These are phyloP conservation scores for Bruchidius siliquastri DNA, from an alignment of 2,888 invertebrate genomes.

Conservation along the genomic window DNA sequence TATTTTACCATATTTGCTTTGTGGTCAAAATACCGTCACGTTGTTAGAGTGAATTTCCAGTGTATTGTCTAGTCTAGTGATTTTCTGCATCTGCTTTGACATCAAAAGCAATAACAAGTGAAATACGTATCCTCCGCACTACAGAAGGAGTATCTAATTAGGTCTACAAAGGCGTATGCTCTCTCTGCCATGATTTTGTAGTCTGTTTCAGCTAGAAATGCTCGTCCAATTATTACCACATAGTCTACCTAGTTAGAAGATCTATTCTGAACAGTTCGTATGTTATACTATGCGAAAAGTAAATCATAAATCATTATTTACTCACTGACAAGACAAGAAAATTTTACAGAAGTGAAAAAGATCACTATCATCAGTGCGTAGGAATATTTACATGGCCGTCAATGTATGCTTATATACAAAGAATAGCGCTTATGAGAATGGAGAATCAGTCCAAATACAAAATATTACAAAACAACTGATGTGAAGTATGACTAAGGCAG, in stretches of 20 bases:
- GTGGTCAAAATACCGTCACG: neutral
- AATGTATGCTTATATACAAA: no score
- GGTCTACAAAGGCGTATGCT: neutral
- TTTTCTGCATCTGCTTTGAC: neutral
- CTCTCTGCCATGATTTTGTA: neutral
- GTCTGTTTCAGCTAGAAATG: neutral
- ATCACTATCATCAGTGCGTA: no score
- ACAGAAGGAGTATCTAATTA: neutral
- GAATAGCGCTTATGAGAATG: no score
- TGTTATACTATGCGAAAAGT: no score
- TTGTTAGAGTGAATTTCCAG: neutral
- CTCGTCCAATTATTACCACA: neutral
- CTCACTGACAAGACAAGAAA: no score
- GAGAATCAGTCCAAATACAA: no score
- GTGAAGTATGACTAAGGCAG: no score
- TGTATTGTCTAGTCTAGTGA: neutral
- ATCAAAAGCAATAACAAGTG: neutral
- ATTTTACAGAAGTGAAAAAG: no score
- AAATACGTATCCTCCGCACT: neutral
- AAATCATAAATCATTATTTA: no score
- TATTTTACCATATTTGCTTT: neutral
- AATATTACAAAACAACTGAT: no score
- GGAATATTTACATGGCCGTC: no score
- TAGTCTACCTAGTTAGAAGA: neutral
- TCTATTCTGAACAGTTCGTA: no score